phyloP scores from a whole-genome alignment of 2,113 vertebrate genomes.

The Parotia lawesii region DNA sequence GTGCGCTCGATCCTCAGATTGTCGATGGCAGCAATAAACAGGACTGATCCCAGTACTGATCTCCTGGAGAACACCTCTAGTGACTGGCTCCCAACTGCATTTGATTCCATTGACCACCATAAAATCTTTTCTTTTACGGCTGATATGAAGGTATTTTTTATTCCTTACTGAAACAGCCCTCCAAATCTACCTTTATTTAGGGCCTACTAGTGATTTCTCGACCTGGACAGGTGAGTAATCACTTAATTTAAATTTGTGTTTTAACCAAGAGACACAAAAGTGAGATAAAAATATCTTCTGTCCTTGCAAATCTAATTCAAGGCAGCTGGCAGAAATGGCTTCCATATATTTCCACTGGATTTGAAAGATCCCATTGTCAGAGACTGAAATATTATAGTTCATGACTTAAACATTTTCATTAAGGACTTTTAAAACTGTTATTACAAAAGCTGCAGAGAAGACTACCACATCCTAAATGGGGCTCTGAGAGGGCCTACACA shows the following conservation, averaged over 20 bases:
- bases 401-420: background rate
- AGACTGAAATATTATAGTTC: background rate
- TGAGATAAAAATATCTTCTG: background rate
- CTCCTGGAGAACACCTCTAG: background rate
- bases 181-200: background rate
- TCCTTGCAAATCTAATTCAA: background rate
- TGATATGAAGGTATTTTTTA: background rate
- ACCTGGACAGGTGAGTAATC: background rate
- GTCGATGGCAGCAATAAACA: accelerated
- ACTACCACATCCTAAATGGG: background rate
- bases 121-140: background rate
- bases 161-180: background rate
- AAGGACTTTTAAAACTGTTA: background rate
- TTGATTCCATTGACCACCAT: background rate
- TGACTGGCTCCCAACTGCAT: background rate
- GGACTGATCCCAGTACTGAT: background rate
- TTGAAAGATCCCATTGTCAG: background rate
- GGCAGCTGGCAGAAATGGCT: background rate
- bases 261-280: background rate
- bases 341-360: background rate
- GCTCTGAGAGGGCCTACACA: background rate
- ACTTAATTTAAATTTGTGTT: background rate
- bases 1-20: too few relatives aligned
- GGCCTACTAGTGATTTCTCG: background rate
- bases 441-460: background rate